Base-by-base conservation (phyloP, 2,888 invertebrate genomes). In the Apocheima hispidaria region DNA sequence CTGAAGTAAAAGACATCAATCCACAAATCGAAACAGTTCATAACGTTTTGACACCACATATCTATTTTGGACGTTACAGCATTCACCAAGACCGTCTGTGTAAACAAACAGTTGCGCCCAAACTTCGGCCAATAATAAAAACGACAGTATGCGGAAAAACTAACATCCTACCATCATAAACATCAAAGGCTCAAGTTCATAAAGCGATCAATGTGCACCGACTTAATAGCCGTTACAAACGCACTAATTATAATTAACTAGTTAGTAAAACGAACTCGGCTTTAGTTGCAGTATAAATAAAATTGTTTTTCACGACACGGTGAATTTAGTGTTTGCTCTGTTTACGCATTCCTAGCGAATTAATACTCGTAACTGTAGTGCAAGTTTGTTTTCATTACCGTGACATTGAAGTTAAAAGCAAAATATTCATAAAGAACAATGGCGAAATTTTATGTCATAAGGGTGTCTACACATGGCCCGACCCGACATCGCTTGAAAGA, bases 81-180 rank as follows among this genome's bases (percentile, higher is more conserved):
- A 79, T 81, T 70, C 78, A 82, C 79, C 74, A 40, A 56, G 77
- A 81, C 80, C 82, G 88, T 80, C 83, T 88, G 88, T 89, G 67
- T 92, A 92, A 92, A 92, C 90, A 92, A 82, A 84, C 87, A 80
- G 81, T 82, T 78, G 84, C 84, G 88, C 88, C 92, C 92, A 88
- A 92, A 90, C 90, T 90, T 91, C 88, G 83, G 86, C 86, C 91
- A 91, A 92, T 90, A 87, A 91, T 91, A 92, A 92, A 92, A 92
- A 92, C 38, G 88, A 86, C 89, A 90, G 85, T 90, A 86, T 90
- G 90, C 90, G 91, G 92, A 91, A 92, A 92, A 92, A 92, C 92
- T 92, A 92, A 92, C 92, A 92, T 92, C 92, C 92, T 91, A 80
- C 78, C 75, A 71, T 81, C 77, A 82, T 90, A 87, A 89, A 92